These are phyloP conservation scores for Acanthosoma haemorrhoidale DNA, from an alignment of 2,888 invertebrate species.

Conservation along the genomic window DNA sequence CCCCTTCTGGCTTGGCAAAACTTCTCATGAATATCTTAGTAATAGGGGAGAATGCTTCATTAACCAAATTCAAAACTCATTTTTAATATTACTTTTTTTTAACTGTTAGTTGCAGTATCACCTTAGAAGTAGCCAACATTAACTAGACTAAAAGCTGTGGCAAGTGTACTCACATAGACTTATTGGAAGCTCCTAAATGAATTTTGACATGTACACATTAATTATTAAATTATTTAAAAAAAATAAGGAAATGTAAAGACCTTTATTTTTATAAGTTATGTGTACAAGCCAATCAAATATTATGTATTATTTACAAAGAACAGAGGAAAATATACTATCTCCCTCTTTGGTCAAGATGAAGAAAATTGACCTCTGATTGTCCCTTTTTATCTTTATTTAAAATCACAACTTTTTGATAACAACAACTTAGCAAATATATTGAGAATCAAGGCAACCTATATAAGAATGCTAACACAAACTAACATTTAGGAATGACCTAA, in stretches of 20 bases:
- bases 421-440: background rate
- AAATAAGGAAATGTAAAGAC: too few species aligned
- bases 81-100: background rate
- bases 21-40: too few species aligned
- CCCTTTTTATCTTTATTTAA: background rate
- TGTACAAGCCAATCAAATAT: constrained; percentile 16
- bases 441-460: constrained; percentile 20
- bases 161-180: constrained; percentile 34
- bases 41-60: too few species aligned
- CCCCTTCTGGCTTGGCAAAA: too few species aligned
- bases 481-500: constrained; percentile 31
- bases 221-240: background rate
- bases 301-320: constrained; percentile 20
- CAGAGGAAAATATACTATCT: background rate
- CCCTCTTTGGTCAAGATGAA: background rate
- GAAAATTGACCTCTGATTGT: constrained; percentile 3
- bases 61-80: background rate
- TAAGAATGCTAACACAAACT: constrained; percentile 32
- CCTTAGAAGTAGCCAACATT: constrained; percentile 15
- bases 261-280: background rate
- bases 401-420: background rate
- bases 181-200: constrained; percentile 25
- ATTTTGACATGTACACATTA: constrained; percentile 18
- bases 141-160: constrained; percentile 36
- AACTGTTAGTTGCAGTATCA: background rate